A percentile compares a stretch with the other conserved stretches of the same genome.
Conservation (phyloP, 2,888 invertebrate genomes). For the Torymus aiolomorphi region DNA sequence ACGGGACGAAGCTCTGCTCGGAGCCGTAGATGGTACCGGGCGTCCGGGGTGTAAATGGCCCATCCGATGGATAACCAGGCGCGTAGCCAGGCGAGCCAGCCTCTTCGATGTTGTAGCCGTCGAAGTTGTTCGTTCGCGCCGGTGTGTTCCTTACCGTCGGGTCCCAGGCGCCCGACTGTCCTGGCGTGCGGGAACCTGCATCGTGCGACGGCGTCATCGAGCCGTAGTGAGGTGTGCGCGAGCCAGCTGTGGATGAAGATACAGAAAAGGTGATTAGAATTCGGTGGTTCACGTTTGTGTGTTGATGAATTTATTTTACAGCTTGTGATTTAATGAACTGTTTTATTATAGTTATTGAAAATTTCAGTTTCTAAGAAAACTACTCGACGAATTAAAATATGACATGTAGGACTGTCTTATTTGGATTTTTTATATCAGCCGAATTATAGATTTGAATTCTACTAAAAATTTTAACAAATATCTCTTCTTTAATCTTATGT, state of each 20-base stretch:
- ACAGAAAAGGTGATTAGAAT: neutral
- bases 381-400: too few relatives aligned
- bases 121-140: conserved; percentile 86
- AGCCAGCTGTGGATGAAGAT: conserved; percentile 78
- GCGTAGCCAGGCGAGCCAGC: conserved; percentile 84
- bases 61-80: conserved; percentile 83
- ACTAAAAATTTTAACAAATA: too few relatives aligned
- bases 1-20: conserved; percentile 91
- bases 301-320: too few relatives aligned
- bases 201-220: conserved; percentile 96
- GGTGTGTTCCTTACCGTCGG: conserved; percentile 93
- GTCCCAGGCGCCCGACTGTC: conserved; percentile 94
- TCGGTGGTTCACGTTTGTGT: too few relatives aligned
- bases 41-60: conserved; percentile 95
- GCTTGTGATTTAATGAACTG: too few relatives aligned
- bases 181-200: conserved; percentile 90
- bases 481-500: too few relatives aligned
- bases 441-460: too few relatives aligned
- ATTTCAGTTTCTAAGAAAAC: too few relatives aligned
- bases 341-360: too few relatives aligned
- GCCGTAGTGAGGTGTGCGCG: conserved; percentile 92
- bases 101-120: conserved; percentile 85
- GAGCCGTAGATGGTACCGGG: conserved; percentile 95
- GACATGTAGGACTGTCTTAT: too few relatives aligned
- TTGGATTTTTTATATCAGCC: too few relatives aligned